phyloP scores from a whole-genome alignment of 2,113 vertebrate genomes.

The Noctilio leporinus region DNA sequence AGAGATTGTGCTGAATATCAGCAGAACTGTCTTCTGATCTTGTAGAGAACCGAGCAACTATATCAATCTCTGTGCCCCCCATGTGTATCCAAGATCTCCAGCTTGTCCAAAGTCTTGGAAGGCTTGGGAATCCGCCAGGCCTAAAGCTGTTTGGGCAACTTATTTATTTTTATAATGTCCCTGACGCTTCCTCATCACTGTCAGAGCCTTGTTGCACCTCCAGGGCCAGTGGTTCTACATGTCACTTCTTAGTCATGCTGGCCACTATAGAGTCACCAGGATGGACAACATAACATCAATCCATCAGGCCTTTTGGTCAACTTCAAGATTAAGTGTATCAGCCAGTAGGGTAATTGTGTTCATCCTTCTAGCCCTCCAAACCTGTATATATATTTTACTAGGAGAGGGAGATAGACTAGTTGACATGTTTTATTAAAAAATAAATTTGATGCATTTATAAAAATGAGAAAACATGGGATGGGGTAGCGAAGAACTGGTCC shows the following conservation, averaged over 20 bases:
- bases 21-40: not conserved
- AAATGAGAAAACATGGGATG: constrained; percentile 57
- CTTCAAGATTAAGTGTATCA: constrained; percentile 69
- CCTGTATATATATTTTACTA: constrained; percentile 49
- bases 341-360: constrained; percentile 73
- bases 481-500: constrained; percentile 71
- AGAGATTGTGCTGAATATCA: not conserved
- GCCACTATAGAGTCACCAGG: not conserved
- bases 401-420: constrained; percentile 58
- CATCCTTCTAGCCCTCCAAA: constrained; percentile 58
- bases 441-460: constrained; percentile 79
- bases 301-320: constrained; percentile 49
- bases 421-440: constrained; percentile 85
- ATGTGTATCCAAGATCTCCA: not conserved
- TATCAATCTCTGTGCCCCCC: not conserved
- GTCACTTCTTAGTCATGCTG: constrained; percentile 8
- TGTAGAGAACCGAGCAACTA: not conserved
- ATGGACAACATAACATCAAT: constrained; percentile 46
- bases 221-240: not conserved
- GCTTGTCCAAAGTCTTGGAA: constrained; percentile 16
- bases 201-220: constrained; percentile 10
- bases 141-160: constrained; percentile 21
- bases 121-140: not conserved
- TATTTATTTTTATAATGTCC: constrained; percentile 47
- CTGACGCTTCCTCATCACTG: constrained; percentile 18